Conservation (phyloP, 2,113 vertebrate species). For the Plectropomus leopardus region DNA sequence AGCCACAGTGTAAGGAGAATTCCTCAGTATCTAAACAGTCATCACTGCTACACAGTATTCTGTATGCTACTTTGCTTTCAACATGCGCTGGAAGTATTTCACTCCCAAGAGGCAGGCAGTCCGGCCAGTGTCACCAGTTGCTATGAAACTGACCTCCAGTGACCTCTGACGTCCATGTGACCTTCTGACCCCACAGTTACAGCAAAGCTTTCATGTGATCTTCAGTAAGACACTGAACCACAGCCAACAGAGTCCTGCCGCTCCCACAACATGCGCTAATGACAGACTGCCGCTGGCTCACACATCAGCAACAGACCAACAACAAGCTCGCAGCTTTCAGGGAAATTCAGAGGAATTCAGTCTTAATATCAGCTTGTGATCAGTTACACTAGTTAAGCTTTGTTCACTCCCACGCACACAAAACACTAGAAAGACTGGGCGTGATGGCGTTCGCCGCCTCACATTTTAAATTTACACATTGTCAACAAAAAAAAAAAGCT, state of each 20-base stretch:
- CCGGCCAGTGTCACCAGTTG: slow-evolving; percentile 17
- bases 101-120: not conserved
- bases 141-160: slow-evolving; percentile 12
- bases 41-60: not conserved
- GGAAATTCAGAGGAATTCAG: not conserved
- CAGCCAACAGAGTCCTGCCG: slow-evolving; percentile 18
- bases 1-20: not conserved
- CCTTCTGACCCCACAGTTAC: slow-evolving; percentile 6
- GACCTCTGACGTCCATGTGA: slow-evolving; percentile 37
- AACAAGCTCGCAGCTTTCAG: slow-evolving; percentile 9
- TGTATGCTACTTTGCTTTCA: not conserved
- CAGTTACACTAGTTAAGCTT: not conserved
- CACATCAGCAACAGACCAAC: slow-evolving; percentile 9
- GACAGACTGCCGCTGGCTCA: slow-evolving; percentile 27
- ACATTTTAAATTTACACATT: not conserved
- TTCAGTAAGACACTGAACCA: slow-evolving; percentile 39
- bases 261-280: slow-evolving; percentile 34
- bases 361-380: not conserved
- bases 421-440: not conserved
- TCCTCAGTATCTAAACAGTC: not conserved
- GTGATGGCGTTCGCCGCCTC: not conserved
- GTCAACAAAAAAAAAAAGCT: not conserved
- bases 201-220: slow-evolving; percentile 50
- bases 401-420: not conserved
- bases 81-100: not conserved